Evolutionary conservation across 2,113 vertebrate species (phyloP).

Genomic region (Nestor notabilis): DNA sequence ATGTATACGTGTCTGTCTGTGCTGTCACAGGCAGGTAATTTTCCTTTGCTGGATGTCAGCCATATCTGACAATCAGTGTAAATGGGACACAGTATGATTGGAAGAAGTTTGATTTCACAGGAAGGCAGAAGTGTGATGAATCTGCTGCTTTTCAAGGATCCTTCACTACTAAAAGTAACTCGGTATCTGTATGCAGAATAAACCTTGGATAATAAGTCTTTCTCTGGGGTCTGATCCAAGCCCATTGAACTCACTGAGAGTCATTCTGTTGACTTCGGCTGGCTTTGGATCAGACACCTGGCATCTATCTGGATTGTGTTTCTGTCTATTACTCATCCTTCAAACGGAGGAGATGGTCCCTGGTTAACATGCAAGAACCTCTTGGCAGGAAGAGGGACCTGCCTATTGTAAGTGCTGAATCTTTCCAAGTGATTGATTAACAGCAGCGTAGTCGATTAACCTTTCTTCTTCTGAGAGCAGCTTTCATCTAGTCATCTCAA

Average conservation of each 20-base stretch:
- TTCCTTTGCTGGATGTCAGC: conserved; percentile 15
- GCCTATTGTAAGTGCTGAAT: conserved; percentile 48
- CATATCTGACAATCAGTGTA: neutral
- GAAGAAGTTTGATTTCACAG: conserved; percentile 17
- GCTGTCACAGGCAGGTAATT: conserved; percentile 12
- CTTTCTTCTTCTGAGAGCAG: conserved; percentile 66
- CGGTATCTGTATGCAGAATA: neutral
- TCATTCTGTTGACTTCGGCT: conserved; percentile 37
- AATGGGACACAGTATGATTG: neutral
- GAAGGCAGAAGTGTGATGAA: neutral
- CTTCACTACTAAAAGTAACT: neutral
- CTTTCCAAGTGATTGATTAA: conserved; percentile 69
- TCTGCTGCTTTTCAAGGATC: conserved; percentile 9
- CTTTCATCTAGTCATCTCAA: conserved; percentile 54
- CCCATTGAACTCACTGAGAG: conserved; percentile 10
- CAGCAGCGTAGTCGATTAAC: conserved; percentile 62
- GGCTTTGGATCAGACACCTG: conserved; percentile 40
- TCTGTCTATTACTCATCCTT: conserved; percentile 29
- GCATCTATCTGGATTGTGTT: conserved; percentile 14
- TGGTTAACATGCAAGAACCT: conserved; percentile 58
- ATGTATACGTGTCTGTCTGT: neutral
- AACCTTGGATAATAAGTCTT: conserved; percentile 27
- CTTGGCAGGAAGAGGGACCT: conserved; percentile 37
- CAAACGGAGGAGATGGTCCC: conserved; percentile 37
- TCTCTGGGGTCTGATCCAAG: conserved; percentile 14